Base-by-base conservation (phyloP, 2,888 invertebrate genomes). In the Gymnocheta viridis region DNA sequence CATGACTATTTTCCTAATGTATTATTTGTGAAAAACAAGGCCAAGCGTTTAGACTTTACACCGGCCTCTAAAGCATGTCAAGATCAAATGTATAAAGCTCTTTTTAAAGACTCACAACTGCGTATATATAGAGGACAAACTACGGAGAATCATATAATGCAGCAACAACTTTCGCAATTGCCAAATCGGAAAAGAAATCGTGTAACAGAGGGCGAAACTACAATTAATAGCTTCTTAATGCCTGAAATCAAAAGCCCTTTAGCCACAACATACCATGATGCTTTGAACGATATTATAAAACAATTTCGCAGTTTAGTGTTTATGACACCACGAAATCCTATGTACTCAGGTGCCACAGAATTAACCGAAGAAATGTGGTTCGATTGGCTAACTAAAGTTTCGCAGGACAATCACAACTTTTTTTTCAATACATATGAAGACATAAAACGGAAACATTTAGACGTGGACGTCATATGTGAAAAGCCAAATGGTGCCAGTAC, bases 11-110 rank as follows among this genome's bases (percentile, higher is more conserved):
- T 95, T 89, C 98, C 98, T 0, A 96, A 97, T 90, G 90, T 98
- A 41, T 92, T 98, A 70, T 94, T 98, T 89, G 92, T 98, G 0
- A 96, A 97, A 82, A 98, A 98, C 89, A 95, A 95, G 87, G 96
- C 96, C 19, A 94, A 94, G 85, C 92, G 96, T 58, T 94, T 95
- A 81, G 96, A 98, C 91, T 96, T 95, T 87, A 93, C 94, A 41
- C 94, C 95, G 2, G 81, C 72, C 0, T 85, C 87, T n/a, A 89
- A 88, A 4, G 83, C 92, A 69, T 87, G 86, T 44, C 82, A 87
- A 32, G 87, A 91, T 51, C 86, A 85, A 58, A 89, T 91, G 85
- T 82, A 91, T 17, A 85, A 85, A 24, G 82, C 87, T 7, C 86
- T 90, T 24, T 91, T 89, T 54, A 87, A 87, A 17, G 87, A 87